These are phyloP conservation scores for Erythrocebus patas DNA, from an alignment of 2,113 vertebrate species.

Conservation along the genomic window DNA sequence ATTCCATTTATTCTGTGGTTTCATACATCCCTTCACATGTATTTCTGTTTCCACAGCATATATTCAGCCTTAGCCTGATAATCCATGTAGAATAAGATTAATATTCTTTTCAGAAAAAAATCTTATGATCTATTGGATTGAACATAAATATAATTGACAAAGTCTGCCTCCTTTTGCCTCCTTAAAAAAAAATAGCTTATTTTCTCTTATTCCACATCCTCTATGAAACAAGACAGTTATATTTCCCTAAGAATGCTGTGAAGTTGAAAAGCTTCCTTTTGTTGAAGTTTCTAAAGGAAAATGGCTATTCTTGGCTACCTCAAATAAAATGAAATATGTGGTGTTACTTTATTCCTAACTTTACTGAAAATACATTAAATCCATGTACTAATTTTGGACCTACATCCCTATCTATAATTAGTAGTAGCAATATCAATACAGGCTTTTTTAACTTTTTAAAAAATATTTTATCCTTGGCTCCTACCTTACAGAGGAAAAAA, in stretches of 20 bases:
- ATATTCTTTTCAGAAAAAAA: conserved; percentile 17
- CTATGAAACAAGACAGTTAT: neutral
- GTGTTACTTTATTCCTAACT: neutral
- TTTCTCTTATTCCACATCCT: neutral
- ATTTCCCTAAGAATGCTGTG: neutral
- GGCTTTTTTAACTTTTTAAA: neutral
- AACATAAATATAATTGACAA: neutral
- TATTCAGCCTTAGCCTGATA: neutral
- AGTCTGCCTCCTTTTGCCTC: neutral
- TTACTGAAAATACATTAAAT: conserved; percentile 25
- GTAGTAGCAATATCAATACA: neutral
- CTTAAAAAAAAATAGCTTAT: neutral
- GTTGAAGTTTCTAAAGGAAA: neutral
- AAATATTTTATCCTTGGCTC: neutral
- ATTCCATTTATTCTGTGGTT: neutral
- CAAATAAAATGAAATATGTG: neutral
- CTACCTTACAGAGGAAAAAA: neutral
- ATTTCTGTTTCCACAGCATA: neutral
- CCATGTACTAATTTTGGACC: neutral
- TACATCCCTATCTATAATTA: neutral
- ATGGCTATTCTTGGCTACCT: neutral
- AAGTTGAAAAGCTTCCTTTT: neutral
- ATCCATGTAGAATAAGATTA: neutral
- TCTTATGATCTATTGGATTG: neutral
- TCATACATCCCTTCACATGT: neutral